Base-by-base conservation (phyloP, 2,797 vertebrate species). In the Acrossocheilus wenchowensis region DNA sequence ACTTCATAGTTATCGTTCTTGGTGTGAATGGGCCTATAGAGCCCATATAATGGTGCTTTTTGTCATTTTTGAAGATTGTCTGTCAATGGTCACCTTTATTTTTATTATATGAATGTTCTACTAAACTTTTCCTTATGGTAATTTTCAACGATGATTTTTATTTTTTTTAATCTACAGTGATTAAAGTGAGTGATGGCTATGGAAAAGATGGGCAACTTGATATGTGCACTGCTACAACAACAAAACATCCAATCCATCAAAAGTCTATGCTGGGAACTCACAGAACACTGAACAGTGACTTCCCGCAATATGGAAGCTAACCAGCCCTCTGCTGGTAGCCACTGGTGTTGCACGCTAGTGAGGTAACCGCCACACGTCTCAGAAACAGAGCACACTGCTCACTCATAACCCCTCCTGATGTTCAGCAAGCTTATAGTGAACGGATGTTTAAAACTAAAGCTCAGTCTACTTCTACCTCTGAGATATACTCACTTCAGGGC, bases 251-350 rank as follows among this genome's bases (percentile, higher is more conserved):
- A 83, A 66, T 75, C 30, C 7, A 48, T 48, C 17, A 75, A 6
- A 36, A 45, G 26, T 17, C 72, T 19, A 34, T 11, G 52, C 57
- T 50, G 60, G 17, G 17, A 48, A 74, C 21, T 19, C 30, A 73
- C 52, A 50, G 39, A 73, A 45, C 48, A 69, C 26, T 11, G 9
- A 68, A 9, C 48, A 73, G 72, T 52, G 23, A 68, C 43, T 30
- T 84, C 72, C 41, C 1, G 43, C 72, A 75, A 36, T 48, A 10
- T 62, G 17, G 39, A 36, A 62, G 62, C 14, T 34, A 39, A 74
- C n/a, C 43, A 73, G 54, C 79, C 48, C 48, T 84, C 87, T 88
- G 86, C 87, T 86, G 86, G 64, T 69, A 9, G 50, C 26, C 45
- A 14, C 5, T 41, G 57, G 34, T 74, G 81, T 78, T 87, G 74